Evolutionary conservation across 2,888 invertebrate genomes (phyloP), one percentile per base, ranked within the genome.

Genomic region (Listrodromus nycthemerus): DNA sequence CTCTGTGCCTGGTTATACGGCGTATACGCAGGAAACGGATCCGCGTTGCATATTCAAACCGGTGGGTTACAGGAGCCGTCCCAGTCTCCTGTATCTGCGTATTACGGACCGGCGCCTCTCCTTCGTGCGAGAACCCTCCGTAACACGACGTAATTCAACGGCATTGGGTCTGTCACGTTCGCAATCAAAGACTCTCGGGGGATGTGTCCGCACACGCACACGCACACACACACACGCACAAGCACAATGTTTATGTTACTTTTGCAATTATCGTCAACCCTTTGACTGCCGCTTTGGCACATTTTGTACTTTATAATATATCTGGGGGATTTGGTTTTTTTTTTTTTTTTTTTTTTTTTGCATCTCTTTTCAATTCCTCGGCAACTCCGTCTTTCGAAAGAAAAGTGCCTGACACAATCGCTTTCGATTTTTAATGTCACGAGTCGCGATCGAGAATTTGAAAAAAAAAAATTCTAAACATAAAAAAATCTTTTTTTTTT

Each of bases 31-130:
- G 75, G 77, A 75, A 83, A 85, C 76, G 78, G 77, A 78, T 78
- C 80, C 65, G 50, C 66, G 55, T 80, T 83, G 83, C 83, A 85
- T 85, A 80, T 81, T 74, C 80, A 81, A 73, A 84, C 50, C 48
- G 52, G 55, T n/a, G n/a, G 71, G 83, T 71, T 73, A 67, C 80
- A 75, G 73, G 73, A 74, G 37, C 24, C 58, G 45, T 52, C 70
- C 73, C n/a, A 30, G 48, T 21, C 19, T 61, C 45, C 69, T 19
- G 66, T 61, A 52, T 41, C 74, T 73, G 79, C 65, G 70, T 75
- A 81, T 79, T 67, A 79, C 79, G 75, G 67, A 30, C 52, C 76
- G 82, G 80, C 77, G 70, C 76, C 76, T 58, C 63, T 65, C 66
- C n/a, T 50, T 52, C 45, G 67, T 50, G 41, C 82, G 48, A 70